These are phyloP conservation scores for Drosophila busckii DNA, from an alignment of 1,140 invertebrate genomes.

Conservation along the genomic window DNA sequence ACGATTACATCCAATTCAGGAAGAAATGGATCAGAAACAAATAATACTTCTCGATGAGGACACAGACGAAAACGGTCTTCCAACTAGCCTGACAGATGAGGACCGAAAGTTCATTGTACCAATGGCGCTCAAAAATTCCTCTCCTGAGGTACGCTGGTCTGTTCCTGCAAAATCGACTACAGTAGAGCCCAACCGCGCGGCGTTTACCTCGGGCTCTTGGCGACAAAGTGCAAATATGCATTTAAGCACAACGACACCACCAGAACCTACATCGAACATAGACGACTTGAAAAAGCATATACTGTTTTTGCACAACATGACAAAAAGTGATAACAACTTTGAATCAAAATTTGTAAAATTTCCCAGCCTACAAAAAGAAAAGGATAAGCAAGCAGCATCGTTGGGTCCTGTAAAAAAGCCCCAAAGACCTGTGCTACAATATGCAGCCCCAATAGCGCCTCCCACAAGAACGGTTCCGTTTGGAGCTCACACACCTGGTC, in stretches of 20 bases:
- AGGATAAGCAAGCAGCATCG: conserved; percentile 33
- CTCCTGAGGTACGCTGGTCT: conserved; percentile 51
- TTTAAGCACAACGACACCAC: conserved; percentile 33
- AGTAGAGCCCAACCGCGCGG: conserved; percentile 13
- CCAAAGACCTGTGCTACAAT: conserved; percentile 55
- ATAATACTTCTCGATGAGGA: conserved; percentile 74
- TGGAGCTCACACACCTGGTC: conserved; percentile 31
- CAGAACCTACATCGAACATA: conserved; percentile 55
- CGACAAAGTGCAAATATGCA: conserved; percentile 24
- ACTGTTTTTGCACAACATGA: conserved; percentile 73
- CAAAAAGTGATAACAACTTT: conserved; percentile 71
- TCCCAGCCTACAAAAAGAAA: conserved; percentile 67
- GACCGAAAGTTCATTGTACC: conserved; percentile 77
- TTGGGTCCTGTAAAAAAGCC: conserved; percentile 41
- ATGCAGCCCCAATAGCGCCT: conserved; percentile 62
- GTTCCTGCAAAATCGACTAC: conserved; percentile 4
- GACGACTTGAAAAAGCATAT: conserved; percentile 77
- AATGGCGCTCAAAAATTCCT: conserved; percentile 73
- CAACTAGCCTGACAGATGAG: conserved; percentile 65
- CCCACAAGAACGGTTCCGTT: conserved; percentile 50
- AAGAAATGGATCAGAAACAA: conserved; percentile 77
- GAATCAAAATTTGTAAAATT: conserved; percentile 78
- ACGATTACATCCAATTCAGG: conserved; percentile 63
- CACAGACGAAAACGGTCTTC: conserved; percentile 68
- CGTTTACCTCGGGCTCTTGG: conserved; percentile 6